A percentile compares a stretch with the other conserved stretches of the same genome.
Conservation (phyloP, 2,113 vertebrate species). For the Falcunculus frontatus region DNA sequence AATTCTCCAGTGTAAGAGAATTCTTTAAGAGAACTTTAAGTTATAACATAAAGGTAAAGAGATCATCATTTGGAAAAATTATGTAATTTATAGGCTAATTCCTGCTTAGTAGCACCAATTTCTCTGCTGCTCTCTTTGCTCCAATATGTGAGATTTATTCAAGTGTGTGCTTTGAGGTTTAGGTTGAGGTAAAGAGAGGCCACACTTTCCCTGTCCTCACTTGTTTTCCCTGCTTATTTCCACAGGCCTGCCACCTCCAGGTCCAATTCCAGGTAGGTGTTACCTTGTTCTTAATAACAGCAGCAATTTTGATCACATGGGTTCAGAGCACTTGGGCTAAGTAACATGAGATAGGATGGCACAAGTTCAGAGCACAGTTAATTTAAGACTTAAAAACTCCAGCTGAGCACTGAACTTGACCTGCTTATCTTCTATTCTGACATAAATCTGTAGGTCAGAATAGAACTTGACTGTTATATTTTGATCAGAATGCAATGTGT, state of each 20-base stretch:
- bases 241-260: slow-evolving; percentile 62
- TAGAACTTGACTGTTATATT: neutral
- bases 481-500: neutral
- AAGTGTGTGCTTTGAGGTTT: neutral
- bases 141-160: neutral
- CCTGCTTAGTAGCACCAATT: neutral
- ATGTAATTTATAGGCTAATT: neutral
- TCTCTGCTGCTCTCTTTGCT: neutral
- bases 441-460: neutral
- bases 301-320: neutral
- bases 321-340: neutral
- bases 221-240: neutral
- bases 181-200: neutral
- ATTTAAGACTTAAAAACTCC: neutral
- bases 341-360: neutral
- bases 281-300: neutral
- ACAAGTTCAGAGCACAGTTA: neutral
- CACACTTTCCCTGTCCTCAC: neutral
- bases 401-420: neutral
- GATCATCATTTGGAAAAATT: fast-evolving
- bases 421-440: neutral
- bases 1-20: neutral
- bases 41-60: neutral
- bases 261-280: slow-evolving; percentile 64
- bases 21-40: too few species aligned